Base-by-base conservation (phyloP, 2,113 vertebrate genomes). In the Ophthalmolycus amberensis region DNA sequence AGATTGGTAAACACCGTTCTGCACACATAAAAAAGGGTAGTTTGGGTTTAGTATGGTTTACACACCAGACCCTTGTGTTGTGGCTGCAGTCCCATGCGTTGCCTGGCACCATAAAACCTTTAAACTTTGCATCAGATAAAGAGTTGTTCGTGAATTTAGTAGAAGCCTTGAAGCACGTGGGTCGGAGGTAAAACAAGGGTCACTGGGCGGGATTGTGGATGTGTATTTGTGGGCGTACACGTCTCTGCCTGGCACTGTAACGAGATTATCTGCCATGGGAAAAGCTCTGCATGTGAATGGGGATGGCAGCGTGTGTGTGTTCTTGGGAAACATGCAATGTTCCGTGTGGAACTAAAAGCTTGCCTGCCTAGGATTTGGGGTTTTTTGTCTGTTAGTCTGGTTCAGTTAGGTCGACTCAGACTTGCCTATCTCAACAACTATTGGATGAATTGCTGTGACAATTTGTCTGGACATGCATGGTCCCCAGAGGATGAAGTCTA, bases 181-280 rank as follows among this genome's bases (percentile, higher is more conserved):
- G 69, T n/a, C 18, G 82, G 79, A 75, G 58, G 77, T 62, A n/a
- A 3, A 75, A 37, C 4, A 80, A 69, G 56, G 75, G 74, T 85
- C 77, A 85, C 63, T 52, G 20, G 68, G 34, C 59, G 42, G 67
- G 20, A 5, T 22, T 27, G 67, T 32, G 75, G 71, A 14, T 40
- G 69, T 66, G 40, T 27, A 4, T 27, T 58, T 54, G 11, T 46
- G 75, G 59, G 69, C 38, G 77, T 77, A 27, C 69, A 34, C 58
- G 68, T 80, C 79, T 58, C 67, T 25, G 83, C 74, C 83, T 76
- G 69, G 83, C 74, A 84, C 83, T 71, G 68, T 68, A 82, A 89
- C 50, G 0, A 75, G 84, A 85, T 89, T 90, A 92, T 22, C 65
- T 15, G 87, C 88, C 91, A 91, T 82, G 88, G 72, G 86, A 84